A percentile compares a stretch with the other conserved stretches of the same genome.
Conservation (phyloP, 2,888 invertebrate genomes). For the Lagria hirta region DNA sequence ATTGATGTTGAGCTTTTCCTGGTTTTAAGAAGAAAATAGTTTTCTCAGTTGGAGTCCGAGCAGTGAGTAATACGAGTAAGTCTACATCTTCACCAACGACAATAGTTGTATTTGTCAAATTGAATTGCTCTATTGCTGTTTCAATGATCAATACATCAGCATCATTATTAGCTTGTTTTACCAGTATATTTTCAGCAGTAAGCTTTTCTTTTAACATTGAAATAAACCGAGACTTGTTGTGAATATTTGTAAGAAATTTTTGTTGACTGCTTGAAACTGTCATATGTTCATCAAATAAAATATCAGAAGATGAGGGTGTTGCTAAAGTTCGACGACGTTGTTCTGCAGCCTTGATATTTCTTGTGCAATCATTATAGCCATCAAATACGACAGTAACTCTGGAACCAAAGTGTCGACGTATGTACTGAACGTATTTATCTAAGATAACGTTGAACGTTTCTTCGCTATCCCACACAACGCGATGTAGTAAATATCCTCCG, state of each 20-base stretch:
- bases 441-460: conserved; percentile 28
- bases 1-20: too few relatives aligned
- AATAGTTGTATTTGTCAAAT: too few relatives aligned
- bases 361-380: conserved; percentile 7
- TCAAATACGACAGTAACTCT: conserved; percentile 13
- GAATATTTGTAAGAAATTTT: conserved; percentile 32
- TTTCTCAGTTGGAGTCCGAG: too few relatives aligned
- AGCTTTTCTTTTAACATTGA: conserved; percentile 17
- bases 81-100: too few relatives aligned
- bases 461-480: conserved; percentile 36
- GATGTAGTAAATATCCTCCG: conserved; percentile 40
- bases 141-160: conserved; percentile 27
- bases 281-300: conserved; percentile 25
- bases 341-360: conserved; percentile 34
- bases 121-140: too few relatives aligned
- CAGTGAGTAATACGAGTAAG: too few relatives aligned
- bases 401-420: conserved; percentile 30
- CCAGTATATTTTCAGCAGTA: conserved; percentile 20
- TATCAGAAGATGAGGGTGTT: conserved; percentile 14
- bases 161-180: conserved; percentile 27
- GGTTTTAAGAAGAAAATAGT: too few relatives aligned
- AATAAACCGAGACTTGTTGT: conserved; percentile 33
- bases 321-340: conserved; percentile 26
- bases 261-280: conserved; percentile 29
- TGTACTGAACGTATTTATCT: conserved; percentile 33